Evolutionary conservation across 2,888 invertebrate species (phyloP), one percentile per base, ranked within the genome.

Genomic region (Oscheius onirici): DNA sequence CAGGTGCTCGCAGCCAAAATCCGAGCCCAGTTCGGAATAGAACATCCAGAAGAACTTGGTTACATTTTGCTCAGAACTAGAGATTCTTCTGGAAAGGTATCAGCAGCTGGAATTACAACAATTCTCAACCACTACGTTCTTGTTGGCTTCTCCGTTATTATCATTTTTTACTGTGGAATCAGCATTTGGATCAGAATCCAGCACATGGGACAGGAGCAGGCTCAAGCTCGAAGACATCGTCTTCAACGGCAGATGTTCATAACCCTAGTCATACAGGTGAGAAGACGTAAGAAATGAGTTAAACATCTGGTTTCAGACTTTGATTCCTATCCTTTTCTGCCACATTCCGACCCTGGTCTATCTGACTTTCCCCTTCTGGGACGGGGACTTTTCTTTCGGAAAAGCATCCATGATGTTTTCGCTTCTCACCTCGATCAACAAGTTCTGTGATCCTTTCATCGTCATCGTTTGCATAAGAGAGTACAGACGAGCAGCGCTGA

Each of bases 241-340:
- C 20, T 58, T 17, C 58, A 58, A n/a, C 34, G 40, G 20, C 58
- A 58, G 13, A 58, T 58, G 40, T 58, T 58, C 20, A 41, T 17
- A n/a, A 40, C 58, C 11, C 20, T 58, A 40, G 40, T 58, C 20
- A 41, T 41, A 10, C 58, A 58, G 41, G 58, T 58, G 13, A 26
- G 11, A 11, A 10, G 3, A 26, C 5, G n/a, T 10, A 24, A 26
- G 3, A 15, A 46, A 20, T 0, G 5, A 5, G 46, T 3, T 8
- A 17, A 20, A 10, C 5, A 46, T 8, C 10, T 41, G 17, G 10
- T 28, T 61, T 28, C 49, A 63, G 63, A 63, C 63, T 1, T 24
- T 49, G 49, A 49, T 63, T n/a, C 63, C 63, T 8, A 63, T 63
- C 26, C 15, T 49, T 15, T 63, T 63, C 26, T 63, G 63, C 49